Percentiles rank a stretch among this genome's conserved stretches.
Conservation (phyloP, 2,797 vertebrate species). For the Monodelphis domestica region DNA sequence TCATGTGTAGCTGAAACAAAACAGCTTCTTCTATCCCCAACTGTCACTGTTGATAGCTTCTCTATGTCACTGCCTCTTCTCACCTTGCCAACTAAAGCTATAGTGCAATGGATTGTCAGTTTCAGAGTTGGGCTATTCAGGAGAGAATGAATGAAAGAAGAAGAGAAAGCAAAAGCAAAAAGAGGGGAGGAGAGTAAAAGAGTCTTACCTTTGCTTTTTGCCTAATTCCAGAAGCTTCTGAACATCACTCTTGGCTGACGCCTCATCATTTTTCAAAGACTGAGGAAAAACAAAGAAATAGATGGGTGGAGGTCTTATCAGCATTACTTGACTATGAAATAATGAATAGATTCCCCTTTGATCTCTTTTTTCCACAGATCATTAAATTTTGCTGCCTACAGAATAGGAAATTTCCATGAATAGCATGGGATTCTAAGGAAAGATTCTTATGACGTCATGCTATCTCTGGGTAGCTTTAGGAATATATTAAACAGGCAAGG, state of each 20-base stretch:
- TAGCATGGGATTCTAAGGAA: neutral
- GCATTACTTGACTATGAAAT: slow-evolving; percentile 46
- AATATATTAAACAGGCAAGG: rapidly evolving
- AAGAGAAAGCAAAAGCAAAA: neutral
- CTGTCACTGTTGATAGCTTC: neutral
- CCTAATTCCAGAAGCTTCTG: slow-evolving; percentile 96
- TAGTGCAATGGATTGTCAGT: neutral
- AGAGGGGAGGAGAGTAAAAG: neutral
- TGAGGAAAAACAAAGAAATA: slow-evolving; percentile 80
- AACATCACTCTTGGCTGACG: slow-evolving; percentile 93
- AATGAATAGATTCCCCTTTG: slow-evolving; percentile 34
- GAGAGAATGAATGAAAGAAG: neutral
- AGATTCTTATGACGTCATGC: neutral
- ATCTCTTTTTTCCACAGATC: neutral
- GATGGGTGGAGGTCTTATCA: slow-evolving; percentile 62
- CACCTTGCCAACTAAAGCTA: neutral
- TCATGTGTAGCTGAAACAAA: neutral
- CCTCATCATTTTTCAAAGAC: slow-evolving; percentile 94
- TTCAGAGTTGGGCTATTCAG: neutral
- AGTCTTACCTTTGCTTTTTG: slow-evolving; percentile 95
- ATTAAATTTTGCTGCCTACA: neutral
- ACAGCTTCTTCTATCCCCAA: neutral
- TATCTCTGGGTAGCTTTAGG: neutral
- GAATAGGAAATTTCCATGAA: neutral
- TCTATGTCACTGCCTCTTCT: neutral